Evolutionary conservation across 1,140 invertebrate genomes (phyloP).

Genomic region (Calliphora vicina): DNA sequence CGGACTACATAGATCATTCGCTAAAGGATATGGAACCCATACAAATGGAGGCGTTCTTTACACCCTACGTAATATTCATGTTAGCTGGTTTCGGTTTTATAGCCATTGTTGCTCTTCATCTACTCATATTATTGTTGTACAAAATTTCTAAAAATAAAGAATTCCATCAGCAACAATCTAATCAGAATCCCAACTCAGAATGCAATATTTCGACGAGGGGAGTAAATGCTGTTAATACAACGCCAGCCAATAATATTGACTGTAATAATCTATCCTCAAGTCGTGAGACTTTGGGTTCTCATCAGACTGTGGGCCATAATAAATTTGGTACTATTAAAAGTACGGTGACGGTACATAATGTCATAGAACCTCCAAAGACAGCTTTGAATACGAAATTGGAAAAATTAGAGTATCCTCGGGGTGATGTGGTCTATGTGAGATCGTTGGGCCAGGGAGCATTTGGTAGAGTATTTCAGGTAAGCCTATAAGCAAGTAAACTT

Average conservation of each 20-base stretch:
- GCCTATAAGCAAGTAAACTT: neutral
- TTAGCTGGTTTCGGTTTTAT: constrained; percentile 75
- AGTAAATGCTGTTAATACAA: neutral
- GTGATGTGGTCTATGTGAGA: constrained; percentile 93
- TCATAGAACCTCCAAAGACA: constrained; percentile 60
- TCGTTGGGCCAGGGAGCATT: constrained; percentile 96
- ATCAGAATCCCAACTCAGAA: constrained; percentile 65
- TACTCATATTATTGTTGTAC: constrained; percentile 76
- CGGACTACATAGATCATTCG: constrained; percentile 64
- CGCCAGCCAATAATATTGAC: constrained; percentile 53
- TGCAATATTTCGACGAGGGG: constrained; percentile 56
- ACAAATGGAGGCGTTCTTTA: constrained; percentile 77
- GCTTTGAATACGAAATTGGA: constrained; percentile 92
- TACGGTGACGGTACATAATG: constrained; percentile 55
- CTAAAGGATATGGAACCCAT: constrained; percentile 66
- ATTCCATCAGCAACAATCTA: constrained; percentile 62
- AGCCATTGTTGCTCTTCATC: constrained; percentile 72
- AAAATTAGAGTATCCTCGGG: constrained; percentile 92
- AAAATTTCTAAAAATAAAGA: constrained; percentile 67
- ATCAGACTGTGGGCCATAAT: constrained; percentile 86
- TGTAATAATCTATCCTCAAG: constrained; percentile 75
- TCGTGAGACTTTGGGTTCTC: constrained; percentile 82
- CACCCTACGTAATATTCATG: constrained; percentile 77
- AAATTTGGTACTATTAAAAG: constrained; percentile 57
- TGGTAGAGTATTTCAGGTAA: constrained; percentile 87